Evolutionary conservation across 2,888 invertebrate species (phyloP).

Genomic region (Kryphioiulus occultus): DNA sequence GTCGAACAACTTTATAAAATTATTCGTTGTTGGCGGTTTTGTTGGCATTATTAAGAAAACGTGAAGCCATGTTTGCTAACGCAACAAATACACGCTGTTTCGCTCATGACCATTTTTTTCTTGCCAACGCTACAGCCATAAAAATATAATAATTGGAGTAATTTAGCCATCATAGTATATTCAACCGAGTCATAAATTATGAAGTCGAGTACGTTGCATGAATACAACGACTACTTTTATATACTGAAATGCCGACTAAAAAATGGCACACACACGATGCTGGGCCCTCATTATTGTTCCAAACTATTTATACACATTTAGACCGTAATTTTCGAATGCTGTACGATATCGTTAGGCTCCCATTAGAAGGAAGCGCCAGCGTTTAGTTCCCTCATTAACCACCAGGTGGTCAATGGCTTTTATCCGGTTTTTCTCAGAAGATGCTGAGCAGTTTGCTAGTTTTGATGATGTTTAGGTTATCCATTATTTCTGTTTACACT

Average conservation of each 20-base stretch:
- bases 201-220: constrained; percentile 33
- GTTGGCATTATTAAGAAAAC: constrained; percentile 43
- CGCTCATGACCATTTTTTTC: constrained; percentile 6
- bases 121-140: constrained; percentile 8
- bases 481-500: no score
- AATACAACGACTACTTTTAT: constrained; percentile 42
- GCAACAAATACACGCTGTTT: constrained; percentile 22
- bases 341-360: constrained; percentile 21
- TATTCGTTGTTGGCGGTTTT: constrained; percentile 35
- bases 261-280: constrained; percentile 44
- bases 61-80: constrained; percentile 33
- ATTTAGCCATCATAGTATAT: constrained; percentile 51
- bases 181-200: constrained; percentile 50
- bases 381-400: constrained; percentile 31
- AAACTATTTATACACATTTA: constrained; percentile 41
- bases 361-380: constrained; percentile 3
- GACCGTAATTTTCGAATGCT: constrained; percentile 6
- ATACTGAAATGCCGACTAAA: constrained; percentile 15
- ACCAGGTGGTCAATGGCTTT: constrained; percentile 6
- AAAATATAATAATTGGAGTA: constrained; percentile 50
- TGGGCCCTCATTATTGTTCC: constrained; percentile 41
- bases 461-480: neutral
- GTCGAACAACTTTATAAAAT: constrained; percentile 28
- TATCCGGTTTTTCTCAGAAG: neutral
- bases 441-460: neutral